Conservation (phyloP, 53 echinoderm and acorn worm genomes). For the Temnopleurus reevesii region DNA sequence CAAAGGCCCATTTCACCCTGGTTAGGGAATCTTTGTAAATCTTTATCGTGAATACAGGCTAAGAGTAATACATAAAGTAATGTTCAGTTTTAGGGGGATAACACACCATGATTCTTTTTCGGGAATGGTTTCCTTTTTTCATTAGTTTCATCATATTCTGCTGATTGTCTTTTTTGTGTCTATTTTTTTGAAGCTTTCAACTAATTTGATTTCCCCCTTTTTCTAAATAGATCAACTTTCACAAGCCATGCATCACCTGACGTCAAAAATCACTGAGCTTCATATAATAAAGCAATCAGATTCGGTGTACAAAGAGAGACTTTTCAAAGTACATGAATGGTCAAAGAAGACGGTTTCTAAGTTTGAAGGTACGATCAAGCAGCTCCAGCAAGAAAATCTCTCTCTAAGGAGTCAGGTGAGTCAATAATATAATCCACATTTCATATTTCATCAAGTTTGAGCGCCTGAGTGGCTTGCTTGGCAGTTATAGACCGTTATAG, state of each 20-base stretch:
- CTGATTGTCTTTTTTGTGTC: background rate
- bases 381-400: background rate
- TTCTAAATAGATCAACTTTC: background rate
- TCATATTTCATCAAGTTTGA: too few relatives aligned
- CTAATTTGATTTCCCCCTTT: background rate
- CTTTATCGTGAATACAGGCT: too few relatives aligned
- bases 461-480: too few relatives aligned
- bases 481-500: too few relatives aligned
- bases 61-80: too few relatives aligned
- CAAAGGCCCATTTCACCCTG: too few relatives aligned
- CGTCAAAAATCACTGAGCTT: background rate
- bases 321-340: background rate
- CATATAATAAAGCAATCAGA: background rate
- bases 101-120: too few relatives aligned
- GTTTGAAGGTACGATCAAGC: background rate
- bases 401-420: background rate
- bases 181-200: too few relatives aligned
- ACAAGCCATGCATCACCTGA: background rate
- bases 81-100: too few relatives aligned
- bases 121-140: background rate
- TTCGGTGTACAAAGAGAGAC: background rate
- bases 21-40: too few relatives aligned
- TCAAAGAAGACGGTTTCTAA: slow-evolving; percentile 2
- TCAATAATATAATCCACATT: background rate
- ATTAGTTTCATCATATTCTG: background rate